Conservation (phyloP, 2,888 invertebrate species). For the Tenthredo notha region DNA sequence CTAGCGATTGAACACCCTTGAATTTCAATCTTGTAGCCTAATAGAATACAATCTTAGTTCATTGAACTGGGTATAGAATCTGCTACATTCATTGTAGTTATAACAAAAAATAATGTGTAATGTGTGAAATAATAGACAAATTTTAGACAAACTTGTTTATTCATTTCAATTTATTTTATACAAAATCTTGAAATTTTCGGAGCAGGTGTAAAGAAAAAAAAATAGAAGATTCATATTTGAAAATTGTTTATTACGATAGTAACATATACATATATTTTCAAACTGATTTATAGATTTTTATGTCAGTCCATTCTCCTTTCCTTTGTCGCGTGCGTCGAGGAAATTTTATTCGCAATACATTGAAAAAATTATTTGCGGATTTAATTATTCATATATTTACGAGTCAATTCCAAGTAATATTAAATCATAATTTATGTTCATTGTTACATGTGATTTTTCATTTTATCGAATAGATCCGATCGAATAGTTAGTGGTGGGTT, state of each 20-base stretch:
- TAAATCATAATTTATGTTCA: not conserved
- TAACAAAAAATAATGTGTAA: not conserved
- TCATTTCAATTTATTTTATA: not conserved
- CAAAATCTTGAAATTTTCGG: no score
- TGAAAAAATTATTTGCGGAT: constrained; percentile 18
- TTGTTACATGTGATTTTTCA: not conserved
- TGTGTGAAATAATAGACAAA: not conserved
- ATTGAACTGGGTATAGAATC: not conserved
- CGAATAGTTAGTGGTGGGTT: not conserved
- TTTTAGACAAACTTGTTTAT: not conserved
- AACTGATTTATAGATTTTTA: constrained; percentile 30
- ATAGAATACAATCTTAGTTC: not conserved
- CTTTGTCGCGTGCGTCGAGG: not conserved
- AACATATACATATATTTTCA: constrained; percentile 30
- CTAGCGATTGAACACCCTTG: not conserved
- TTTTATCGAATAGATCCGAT: not conserved
- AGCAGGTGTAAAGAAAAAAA: no score
- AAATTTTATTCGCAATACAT: not conserved
- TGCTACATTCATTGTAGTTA: not conserved
- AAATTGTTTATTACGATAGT: constrained; percentile 1
- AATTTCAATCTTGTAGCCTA: not conserved
- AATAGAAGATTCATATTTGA: constrained; percentile 13
- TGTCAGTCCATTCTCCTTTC: constrained; percentile 4
- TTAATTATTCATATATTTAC: not conserved
- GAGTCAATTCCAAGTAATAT: not conserved